Base-by-base conservation (phyloP, 2,113 vertebrate genomes). In the Clarias batrachus region DNA sequence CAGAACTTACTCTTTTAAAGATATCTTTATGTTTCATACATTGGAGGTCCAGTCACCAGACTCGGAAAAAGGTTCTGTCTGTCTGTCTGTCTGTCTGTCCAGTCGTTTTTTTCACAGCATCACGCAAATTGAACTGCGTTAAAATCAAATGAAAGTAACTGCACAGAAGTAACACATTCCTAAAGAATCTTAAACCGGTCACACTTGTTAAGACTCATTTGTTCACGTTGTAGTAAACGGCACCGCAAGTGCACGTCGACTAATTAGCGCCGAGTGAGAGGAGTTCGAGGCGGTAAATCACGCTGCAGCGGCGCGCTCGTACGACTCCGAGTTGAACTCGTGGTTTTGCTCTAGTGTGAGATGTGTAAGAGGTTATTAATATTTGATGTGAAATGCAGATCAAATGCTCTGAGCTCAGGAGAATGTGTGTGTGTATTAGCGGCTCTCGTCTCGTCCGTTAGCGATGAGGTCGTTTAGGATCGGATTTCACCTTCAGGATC, bases 351-450 rank as follows among this genome's bases (percentile, higher is more conserved):
- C 84, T 12, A 21, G 59, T 79, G 56, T 79, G 33, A 68, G 62
- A 66, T 25, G 9, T 33, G 62, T 70, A 86, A 80, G 19, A 59
- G 63, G 41, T n/a, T 12, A 70, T 66, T 74, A 79, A 79, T 68
- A 76, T 59, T 84, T 76, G 14, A 76, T 84, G 41, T 21, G 11
- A 33, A 52, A 30, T 6, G 10, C 41, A 27, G 54, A 16, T 84
- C 63, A 48, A 48, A 84, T 27, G 16, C 21, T 66, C 30, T 3
- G 60, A 13, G 23, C 41, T 12, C 23, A 2, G 12, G 25, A n/a
- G 41, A 23, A 54, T 37, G 33, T 37, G 21, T 2, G 4, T 2
- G 4, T 48, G 3, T 4, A 41, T 73, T 73, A 73, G 41, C 19
- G 1, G 33, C 33, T 41, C 37, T 73, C 33, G 1, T 48, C 33